Evolutionary conservation across 2,888 invertebrate genomes (phyloP), one percentile per base, ranked within the genome.

Genomic region (Lochmaea crataegi): DNA sequence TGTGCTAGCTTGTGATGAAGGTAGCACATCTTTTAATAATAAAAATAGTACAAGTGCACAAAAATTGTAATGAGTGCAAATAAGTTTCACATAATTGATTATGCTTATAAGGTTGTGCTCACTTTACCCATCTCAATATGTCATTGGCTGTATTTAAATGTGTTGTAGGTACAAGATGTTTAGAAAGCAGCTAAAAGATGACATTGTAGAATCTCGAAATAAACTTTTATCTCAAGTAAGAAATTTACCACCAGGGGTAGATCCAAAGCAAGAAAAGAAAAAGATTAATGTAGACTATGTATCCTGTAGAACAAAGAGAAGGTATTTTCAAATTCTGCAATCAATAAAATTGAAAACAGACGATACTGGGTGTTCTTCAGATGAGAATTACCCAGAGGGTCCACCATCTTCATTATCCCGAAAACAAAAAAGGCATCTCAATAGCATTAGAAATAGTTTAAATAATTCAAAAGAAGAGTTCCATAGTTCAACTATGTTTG

Each of bases 351-450:
- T 92, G 79, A 92, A 94, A 79, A 90, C 93, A 66, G 92, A 93
- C n/a, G 90, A 93, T 66, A 84, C 87, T 78, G 89, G 91, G 73
- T 87, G 86, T 72, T 87, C 88, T 61, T 93, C 94, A 41, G 95
- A 95, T 77, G 95, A 96, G 79, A 92, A 92, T 81, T 93, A 92
- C 84, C 92, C 93, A 57, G 93, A 92, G 83, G 93, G 92, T 0
- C 90, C 92, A 48, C 91, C 91, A 45, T 83, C 86, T 14, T 88
- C 90, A 65, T 85, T 90, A 58, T 89, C 89, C 42, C 86, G 89
- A 74, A 92, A 90, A 81, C 91, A 90, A 81, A 89, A 90, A 73
- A 89, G 90, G 80, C 90, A 89, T 71, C 81, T 88, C 71, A 87
- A 87, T 80, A 83, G 86, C 71, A 85, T 86, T 72, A 87, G 87